Evolutionary conservation across 1,140 invertebrate species (phyloP).

Genomic region (Drosophila dunni): DNA sequence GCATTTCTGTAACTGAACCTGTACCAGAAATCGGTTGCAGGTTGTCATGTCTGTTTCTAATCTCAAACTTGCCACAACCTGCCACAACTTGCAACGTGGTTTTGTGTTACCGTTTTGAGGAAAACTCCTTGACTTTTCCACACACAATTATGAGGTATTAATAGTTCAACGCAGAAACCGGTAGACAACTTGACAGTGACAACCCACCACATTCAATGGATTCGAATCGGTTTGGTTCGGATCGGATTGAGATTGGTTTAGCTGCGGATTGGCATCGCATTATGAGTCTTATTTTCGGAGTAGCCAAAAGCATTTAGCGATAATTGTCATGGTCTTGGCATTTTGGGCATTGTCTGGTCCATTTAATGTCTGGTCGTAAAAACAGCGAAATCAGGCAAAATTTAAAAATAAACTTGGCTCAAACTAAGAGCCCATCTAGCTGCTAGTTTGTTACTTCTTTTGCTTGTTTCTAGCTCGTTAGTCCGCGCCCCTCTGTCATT

Average conservation of each 20-base stretch:
- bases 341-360: conserved; percentile 59
- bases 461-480: conserved; percentile 50
- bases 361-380: conserved; percentile 55
- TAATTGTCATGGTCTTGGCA: conserved; percentile 57
- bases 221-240: not conserved
- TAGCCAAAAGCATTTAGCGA: conserved; percentile 75
- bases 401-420: conserved; percentile 4
- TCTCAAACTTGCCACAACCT: conserved; percentile 13
- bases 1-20: not conserved
- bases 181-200: conserved; percentile 10
- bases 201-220: conserved; percentile 8
- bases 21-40: conserved; percentile 1
- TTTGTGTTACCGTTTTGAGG: conserved; percentile 27
- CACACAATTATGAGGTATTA: conserved; percentile 47
- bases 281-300: conserved; percentile 28
- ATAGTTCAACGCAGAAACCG: conserved; percentile 31
- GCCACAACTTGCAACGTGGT: conserved; percentile 22
- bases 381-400: conserved; percentile 34
- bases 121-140: conserved; percentile 9
- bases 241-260: not conserved
- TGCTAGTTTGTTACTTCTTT: conserved; percentile 55
- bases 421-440: conserved; percentile 44
- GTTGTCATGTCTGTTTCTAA: conserved; percentile 26
- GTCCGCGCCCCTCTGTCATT: conserved; percentile 46
- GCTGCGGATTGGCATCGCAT: not conserved